These are phyloP conservation scores for Toxonevra muliebris DNA, from an alignment of 2,888 invertebrate species.

Conservation along the genomic window DNA sequence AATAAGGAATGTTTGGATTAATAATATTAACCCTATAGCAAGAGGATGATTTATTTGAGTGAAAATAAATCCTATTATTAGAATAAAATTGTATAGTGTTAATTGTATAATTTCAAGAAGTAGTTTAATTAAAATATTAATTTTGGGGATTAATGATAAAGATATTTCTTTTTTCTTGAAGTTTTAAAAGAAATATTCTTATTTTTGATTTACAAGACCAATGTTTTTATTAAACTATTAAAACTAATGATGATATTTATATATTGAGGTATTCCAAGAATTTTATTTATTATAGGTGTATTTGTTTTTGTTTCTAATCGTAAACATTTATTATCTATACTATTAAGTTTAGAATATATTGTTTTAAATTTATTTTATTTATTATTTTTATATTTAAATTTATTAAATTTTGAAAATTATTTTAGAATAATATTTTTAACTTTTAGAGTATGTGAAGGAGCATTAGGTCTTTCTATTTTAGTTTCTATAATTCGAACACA, in stretches of 20 bases:
- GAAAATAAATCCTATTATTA: constrained; percentile 61
- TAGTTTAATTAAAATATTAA: constrained; percentile 75
- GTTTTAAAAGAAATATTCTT: constrained; percentile 69
- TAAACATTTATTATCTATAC: constrained; percentile 70
- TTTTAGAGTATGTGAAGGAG: constrained; percentile 73
- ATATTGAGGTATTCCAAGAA: constrained; percentile 60
- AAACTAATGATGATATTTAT: constrained; percentile 68
- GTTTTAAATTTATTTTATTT: constrained; percentile 69
- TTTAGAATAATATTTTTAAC: constrained; percentile 72
- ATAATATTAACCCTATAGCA: constrained; percentile 68
- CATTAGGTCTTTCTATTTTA: constrained; percentile 72
- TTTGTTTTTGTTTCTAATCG: constrained; percentile 69
- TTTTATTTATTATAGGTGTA: constrained; percentile 68
- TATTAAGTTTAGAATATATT: constrained; percentile 72
- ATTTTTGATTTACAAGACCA: constrained; percentile 76
- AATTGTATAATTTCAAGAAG: constrained; percentile 64
- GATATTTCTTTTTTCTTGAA: constrained; percentile 69
- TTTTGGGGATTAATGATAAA: constrained; percentile 76
- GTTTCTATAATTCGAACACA: constrained; percentile 71
- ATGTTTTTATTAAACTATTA: constrained; percentile 75
- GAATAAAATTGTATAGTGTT: constrained; percentile 25
- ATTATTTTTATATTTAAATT: constrained; percentile 66
- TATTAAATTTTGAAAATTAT: constrained; percentile 67
- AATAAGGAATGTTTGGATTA: constrained; percentile 68
- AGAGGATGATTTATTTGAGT: constrained; percentile 67